These are phyloP conservation scores for Craseonycteris thonglongyai DNA, from an alignment of 2,113 vertebrate genomes.

Conservation along the genomic window DNA sequence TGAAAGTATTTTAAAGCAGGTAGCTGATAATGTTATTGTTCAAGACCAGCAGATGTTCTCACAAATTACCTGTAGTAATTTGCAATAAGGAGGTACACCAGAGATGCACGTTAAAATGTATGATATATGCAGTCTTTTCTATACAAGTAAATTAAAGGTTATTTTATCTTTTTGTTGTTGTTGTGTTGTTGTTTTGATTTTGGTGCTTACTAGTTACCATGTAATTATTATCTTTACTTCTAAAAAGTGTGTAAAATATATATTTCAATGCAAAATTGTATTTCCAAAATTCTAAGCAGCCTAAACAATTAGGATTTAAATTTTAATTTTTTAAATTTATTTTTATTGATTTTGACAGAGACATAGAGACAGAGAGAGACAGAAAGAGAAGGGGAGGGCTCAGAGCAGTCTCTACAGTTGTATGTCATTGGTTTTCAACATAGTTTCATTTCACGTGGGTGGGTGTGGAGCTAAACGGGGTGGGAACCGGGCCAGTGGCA, in stretches of 20 bases:
- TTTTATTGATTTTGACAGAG: no score
- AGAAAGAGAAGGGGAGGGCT: no score
- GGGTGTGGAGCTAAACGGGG: no score
- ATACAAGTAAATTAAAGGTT: background rate
- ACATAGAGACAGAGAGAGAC: no score
- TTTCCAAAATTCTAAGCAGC: background rate
- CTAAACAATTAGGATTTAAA: background rate
- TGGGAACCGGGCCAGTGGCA: no score
- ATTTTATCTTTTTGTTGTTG: background rate
- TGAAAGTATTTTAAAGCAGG: background rate
- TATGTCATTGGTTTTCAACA: no score
- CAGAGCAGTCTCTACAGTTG: no score
- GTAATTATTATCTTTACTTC: background rate
- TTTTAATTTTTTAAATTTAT: no score
- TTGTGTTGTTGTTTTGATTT: no score
- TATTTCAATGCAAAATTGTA: background rate
- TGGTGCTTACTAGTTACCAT: background rate
- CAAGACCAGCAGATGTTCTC: background rate
- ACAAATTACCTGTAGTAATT: constrained; percentile 23
- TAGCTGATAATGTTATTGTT: constrained; percentile 21
- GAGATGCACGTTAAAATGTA: background rate
- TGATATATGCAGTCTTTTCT: background rate
- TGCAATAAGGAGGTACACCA: background rate
- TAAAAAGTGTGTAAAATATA: background rate
- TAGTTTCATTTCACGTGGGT: no score